Evolutionary conservation across 2,888 invertebrate species (phyloP), one percentile per base, ranked within the genome.

Genomic region (Herminia tarsipennalis): DNA sequence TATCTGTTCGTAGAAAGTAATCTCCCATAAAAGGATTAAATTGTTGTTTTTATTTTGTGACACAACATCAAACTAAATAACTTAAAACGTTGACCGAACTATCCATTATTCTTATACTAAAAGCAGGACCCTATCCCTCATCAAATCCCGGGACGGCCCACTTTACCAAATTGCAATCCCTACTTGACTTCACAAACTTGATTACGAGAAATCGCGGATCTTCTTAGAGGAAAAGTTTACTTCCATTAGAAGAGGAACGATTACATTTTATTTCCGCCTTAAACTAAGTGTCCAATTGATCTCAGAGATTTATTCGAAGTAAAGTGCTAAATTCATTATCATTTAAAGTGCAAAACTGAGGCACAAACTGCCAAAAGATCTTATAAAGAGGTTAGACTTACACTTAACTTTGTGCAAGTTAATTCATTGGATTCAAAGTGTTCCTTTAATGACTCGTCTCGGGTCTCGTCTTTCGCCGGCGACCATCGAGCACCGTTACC

Each of bases 401-500:
- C 8, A 6, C 9, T 28, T 12, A 18, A 28, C 13, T 17, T 2
- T n/a, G 9, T 37, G 13, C 14, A 20, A 14, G 10, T 14, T 5
- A 8, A 14, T 5, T 28, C 9, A 41, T 12, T 34, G 2, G 5
- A 6, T 21, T 12, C 10, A 24, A 17, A 12, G 20, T 18, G 18
- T 24, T 22, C 21, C 20, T 24, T 33, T 59, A 40, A 58, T 32
- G 27, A 42, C 37, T 25, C 16, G 4, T 39, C 42, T 43, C n/a
- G n/a, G n/a, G n/a, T n/a, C 42, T 10, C 10, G 35, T 39, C 35
- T 32, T 41, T 53, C 49, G 33, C 39, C 25, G 30, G 45, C 27
- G 22, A 14, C 9, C 13, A 24, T 20, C 42, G 38, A 30, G 36
- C 46, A 46, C 73, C 73, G 75, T 73, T 75, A 57, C 25, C 47